Percentiles rank a stretch among this genome's conserved stretches.
phyloP scores from a whole-genome alignment of 1,140 invertebrate genomes.

The Coelopa frigida region DNA sequence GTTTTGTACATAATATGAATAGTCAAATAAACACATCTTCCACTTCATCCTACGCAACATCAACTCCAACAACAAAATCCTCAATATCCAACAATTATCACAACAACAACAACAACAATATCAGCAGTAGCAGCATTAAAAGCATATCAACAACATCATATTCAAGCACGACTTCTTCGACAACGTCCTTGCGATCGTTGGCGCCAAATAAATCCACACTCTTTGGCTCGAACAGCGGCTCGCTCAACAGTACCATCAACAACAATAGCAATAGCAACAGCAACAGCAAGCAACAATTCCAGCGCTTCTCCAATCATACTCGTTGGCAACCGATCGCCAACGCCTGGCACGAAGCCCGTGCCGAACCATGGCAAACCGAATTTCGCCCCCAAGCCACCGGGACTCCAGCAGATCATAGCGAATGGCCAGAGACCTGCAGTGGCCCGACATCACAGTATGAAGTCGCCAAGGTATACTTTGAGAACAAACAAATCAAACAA shows the following conservation, averaged over 20 bases:
- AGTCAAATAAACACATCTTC: constrained; percentile 16
- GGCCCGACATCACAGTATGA: constrained; percentile 43
- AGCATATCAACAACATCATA: constrained; percentile 6
- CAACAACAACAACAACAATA: constrained; percentile 10
- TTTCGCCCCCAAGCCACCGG: constrained; percentile 43
- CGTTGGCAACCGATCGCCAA: constrained; percentile 18
- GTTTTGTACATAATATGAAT: constrained; percentile 42
- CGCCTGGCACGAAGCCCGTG: constrained; percentile 25
- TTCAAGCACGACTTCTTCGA: constrained; percentile 12
- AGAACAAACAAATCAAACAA: constrained; percentile 6
- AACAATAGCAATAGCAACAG: background rate
- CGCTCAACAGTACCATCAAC: too few species aligned
- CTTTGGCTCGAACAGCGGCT: constrained; percentile 23
- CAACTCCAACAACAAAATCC: constrained; percentile 8
- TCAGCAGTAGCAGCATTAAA: constrained; percentile 3
- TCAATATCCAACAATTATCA: constrained; percentile 8
- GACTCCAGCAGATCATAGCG: constrained; percentile 33
- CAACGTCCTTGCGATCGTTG: constrained; percentile 22
- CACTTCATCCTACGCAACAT: constrained; percentile 10
- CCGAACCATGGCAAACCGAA: constrained; percentile 43
- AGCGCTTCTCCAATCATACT: constrained; percentile 11
- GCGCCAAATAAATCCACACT: constrained; percentile 38
- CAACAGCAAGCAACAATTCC: too few species aligned
- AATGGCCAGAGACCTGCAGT: constrained; percentile 39
- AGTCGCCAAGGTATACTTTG: constrained; percentile 40